Evolutionary conservation across 23 tunicate genomes (phyloP).

Genomic region (Corella eumyota): DNA sequence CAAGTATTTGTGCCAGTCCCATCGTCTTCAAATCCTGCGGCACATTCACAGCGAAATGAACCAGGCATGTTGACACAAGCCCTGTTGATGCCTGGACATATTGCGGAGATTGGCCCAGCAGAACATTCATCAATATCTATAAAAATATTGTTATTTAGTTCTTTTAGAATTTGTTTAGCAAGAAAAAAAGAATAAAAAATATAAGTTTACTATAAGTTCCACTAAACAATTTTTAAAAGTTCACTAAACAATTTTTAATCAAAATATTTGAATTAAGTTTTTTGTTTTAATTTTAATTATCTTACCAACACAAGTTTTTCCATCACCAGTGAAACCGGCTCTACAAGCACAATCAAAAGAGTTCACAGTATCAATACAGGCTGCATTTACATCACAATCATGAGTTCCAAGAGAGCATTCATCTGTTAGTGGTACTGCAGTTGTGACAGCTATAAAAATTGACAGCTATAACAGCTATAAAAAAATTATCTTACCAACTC

Average conservation of each 20-base stretch:
- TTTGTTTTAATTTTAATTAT: neutral
- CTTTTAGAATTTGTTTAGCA: neutral
- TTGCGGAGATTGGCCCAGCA: too few relatives aligned
- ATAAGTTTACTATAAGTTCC: neutral
- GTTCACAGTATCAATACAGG: constrained; percentile 11
- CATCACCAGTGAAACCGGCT: constrained; percentile 24
- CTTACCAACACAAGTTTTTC: constrained; percentile 25
- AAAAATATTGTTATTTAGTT: neutral
- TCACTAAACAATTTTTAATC: too few relatives aligned
- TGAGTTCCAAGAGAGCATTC: constrained; percentile 31
- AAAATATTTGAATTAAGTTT: too few relatives aligned
- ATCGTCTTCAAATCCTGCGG: neutral
- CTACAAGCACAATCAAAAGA: constrained; percentile 20
- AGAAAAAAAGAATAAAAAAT: neutral
- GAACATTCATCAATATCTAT: too few relatives aligned
- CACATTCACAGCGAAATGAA: constrained; percentile 2
- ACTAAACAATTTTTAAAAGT: too few relatives aligned
- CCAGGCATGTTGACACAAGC: constrained; percentile 9
- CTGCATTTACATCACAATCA: constrained; percentile 16
- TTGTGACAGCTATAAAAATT: neutral
- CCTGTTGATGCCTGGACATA: constrained; percentile 12
- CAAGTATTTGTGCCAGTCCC: too few relatives aligned
- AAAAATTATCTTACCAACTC: too few relatives aligned
- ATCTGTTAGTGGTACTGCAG: neutral
- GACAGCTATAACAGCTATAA: neutral